A percentile compares a stretch with the other conserved stretches of the same genome.
These are phyloP conservation scores for Sinopyrophorus schimmeli DNA, from an alignment of 2,888 invertebrate species.

Conservation along the genomic window DNA sequence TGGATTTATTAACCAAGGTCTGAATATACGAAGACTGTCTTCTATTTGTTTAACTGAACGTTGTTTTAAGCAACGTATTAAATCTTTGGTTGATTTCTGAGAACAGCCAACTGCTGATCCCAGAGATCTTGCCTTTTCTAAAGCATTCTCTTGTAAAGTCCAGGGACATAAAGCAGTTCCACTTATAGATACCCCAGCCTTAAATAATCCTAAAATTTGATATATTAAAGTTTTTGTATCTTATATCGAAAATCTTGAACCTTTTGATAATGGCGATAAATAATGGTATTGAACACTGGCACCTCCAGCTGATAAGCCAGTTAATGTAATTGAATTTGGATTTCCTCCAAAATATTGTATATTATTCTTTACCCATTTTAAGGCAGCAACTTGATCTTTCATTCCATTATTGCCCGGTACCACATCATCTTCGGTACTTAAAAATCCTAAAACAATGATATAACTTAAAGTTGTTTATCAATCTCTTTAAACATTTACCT, in stretches of 20 bases:
- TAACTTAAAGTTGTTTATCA: neutral
- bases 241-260: too few relatives aligned
- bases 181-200: conserved; percentile 67
- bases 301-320: conserved; percentile 71
- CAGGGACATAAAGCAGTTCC: conserved; percentile 64
- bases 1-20: conserved; percentile 63
- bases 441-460: conserved; percentile 67
- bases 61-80: conserved; percentile 65
- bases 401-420: conserved; percentile 71
- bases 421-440: conserved; percentile 68
- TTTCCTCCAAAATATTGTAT: conserved; percentile 70
- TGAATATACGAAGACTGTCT: conserved; percentile 59
- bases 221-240: neutral
- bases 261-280: conserved; percentile 61
- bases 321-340: conserved; percentile 64
- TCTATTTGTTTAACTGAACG: conserved; percentile 63
- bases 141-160: conserved; percentile 58
- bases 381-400: conserved; percentile 70
- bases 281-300: conserved; percentile 73
- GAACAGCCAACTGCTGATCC: conserved; percentile 66
- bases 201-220: conserved; percentile 57
- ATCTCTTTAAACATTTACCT: conserved; percentile 53
- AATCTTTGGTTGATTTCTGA: conserved; percentile 55
- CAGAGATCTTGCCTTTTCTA: conserved; percentile 62
- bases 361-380: conserved; percentile 68